phyloP scores from a whole-genome alignment of 2,888 invertebrate genomes.

The Eurytoma californica region DNA sequence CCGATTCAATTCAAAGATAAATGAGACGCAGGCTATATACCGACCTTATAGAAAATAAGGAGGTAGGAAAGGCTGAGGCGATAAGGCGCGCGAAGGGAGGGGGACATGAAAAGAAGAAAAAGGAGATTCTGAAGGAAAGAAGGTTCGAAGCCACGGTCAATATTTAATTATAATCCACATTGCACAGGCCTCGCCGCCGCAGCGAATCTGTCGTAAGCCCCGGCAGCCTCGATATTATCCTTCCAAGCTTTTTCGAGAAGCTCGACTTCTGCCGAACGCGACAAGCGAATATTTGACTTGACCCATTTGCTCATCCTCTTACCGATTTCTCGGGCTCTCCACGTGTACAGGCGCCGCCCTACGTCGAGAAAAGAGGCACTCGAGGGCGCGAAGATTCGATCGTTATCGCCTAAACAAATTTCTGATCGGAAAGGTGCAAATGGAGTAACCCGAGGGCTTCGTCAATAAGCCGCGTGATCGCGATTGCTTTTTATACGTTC shows the following conservation, averaged over 20 bases:
- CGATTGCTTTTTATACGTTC: too few species aligned
- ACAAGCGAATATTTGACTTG: conserved; percentile 36
- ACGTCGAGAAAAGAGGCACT: neutral
- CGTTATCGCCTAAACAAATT: conserved; percentile 22
- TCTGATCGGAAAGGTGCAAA: conserved; percentile 5
- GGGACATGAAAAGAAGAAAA: neutral
- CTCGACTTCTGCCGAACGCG: neutral
- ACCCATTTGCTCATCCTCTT: conserved; percentile 58
- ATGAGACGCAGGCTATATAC: conserved; percentile 4
- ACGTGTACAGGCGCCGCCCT: neutral
- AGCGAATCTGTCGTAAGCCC: neutral
- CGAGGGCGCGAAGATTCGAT: neutral
- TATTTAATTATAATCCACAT: conserved; percentile 21
- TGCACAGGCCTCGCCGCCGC: neutral
- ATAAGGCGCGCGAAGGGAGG: neutral
- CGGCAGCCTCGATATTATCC: conserved; percentile 24
- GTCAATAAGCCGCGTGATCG: too few species aligned
- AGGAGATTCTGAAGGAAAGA: neutral
- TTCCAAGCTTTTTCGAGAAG: conserved; percentile 13
- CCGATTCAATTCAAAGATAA: neutral
- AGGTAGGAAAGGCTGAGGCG: too few species aligned
- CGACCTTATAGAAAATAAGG: too few species aligned
- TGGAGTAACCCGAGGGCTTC: too few species aligned
- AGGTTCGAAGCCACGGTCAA: neutral
- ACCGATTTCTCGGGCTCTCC: conserved; percentile 8